Conservation (phyloP, 2,797 vertebrate genomes). For the Eulemur mongoz region DNA sequence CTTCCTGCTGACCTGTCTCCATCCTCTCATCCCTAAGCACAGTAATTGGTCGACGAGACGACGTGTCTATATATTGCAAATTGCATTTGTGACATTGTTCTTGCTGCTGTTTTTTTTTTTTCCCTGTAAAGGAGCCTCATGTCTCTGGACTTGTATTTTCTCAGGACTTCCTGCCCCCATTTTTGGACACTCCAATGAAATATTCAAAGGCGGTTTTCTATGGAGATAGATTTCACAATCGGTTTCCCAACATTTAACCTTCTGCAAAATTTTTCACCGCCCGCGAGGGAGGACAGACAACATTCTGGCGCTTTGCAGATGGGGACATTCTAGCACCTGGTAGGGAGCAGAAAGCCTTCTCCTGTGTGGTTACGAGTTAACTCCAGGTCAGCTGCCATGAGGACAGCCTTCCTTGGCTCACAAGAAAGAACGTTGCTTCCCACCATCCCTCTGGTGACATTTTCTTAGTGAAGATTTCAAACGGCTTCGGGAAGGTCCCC, state of each 20-base stretch:
- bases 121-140: accelerated
- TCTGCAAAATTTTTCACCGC: accelerated
- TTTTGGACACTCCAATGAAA: accelerated
- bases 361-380: accelerated
- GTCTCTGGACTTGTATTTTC: neutral
- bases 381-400: accelerated
- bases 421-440: accelerated
- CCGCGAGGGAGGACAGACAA: accelerated
- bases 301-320: accelerated
- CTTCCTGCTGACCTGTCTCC: accelerated
- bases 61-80: neutral
- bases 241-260: accelerated
- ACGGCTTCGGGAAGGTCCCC: accelerated
- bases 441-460: accelerated
- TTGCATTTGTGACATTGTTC: neutral
- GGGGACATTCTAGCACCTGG: neutral
- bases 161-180: accelerated
- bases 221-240: accelerated
- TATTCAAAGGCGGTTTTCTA: accelerated
- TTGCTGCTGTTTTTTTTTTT: accelerated
- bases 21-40: neutral
- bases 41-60: accelerated
- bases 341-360: accelerated
- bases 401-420: accelerated
- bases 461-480: too few species aligned